Conservation (phyloP, 1,140 invertebrate species). For the Dufourea novaeangliae region DNA sequence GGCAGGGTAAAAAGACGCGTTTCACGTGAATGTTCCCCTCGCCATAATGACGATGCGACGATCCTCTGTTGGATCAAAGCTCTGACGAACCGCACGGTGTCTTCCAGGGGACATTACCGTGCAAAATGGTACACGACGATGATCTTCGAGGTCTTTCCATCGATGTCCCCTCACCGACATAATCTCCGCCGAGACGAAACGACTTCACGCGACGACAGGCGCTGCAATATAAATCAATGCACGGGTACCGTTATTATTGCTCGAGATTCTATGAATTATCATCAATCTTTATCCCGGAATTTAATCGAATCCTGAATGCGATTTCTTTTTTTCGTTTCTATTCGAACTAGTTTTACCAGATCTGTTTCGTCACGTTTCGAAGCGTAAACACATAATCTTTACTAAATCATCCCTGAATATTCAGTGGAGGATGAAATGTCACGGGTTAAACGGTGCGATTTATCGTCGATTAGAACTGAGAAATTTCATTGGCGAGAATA, state of each 20-base stretch:
- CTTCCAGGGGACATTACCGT: constrained; percentile 6
- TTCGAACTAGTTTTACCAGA: neutral
- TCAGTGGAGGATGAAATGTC: neutral
- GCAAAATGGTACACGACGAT: constrained; percentile 13
- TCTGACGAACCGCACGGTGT: neutral
- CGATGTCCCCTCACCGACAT: constrained; percentile 13
- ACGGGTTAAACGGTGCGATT: neutral
- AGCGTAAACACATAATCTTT: neutral
- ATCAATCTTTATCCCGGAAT: neutral
- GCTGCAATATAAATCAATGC: constrained; percentile 68
- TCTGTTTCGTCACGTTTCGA: neutral
- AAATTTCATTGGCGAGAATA: too few relatives aligned
- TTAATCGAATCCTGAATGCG: constrained; percentile 20
- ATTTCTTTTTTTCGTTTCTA: neutral
- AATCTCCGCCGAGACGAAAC: constrained; percentile 23
- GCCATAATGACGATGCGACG: constrained; percentile 20
- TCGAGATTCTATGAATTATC: neutral
- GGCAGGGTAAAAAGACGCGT: constrained; percentile 22
- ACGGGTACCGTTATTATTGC: neutral
- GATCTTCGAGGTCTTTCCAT: neutral
- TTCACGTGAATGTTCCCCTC: constrained; percentile 20
- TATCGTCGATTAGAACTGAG: too few relatives aligned
- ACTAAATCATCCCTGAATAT: constrained; percentile 9
- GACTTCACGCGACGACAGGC: constrained; percentile 69
- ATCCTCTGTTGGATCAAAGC: constrained; percentile 17